Percentiles rank a stretch among this genome's conserved stretches.
phyloP scores from a whole-genome alignment of 2,113 vertebrate species.

The Sceloporus undulatus region DNA sequence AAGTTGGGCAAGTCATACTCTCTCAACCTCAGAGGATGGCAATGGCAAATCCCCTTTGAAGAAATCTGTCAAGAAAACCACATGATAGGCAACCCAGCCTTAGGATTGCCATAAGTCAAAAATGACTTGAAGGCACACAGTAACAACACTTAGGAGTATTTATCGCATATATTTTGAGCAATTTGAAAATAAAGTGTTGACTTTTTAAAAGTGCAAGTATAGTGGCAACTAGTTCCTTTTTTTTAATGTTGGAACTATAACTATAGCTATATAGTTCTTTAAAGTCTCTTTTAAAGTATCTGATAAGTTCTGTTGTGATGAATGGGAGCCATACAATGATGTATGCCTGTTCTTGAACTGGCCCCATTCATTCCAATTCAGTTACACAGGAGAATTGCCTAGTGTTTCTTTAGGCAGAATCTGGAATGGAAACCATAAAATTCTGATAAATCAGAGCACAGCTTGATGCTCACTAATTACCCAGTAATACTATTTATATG shows the following conservation, averaged over 20 bases:
- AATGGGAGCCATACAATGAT: background rate
- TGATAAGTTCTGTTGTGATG: background rate
- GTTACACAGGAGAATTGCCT: background rate
- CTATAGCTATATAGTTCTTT: too few relatives aligned
- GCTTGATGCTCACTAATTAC: slow-evolving; percentile 75
- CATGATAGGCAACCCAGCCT: too few relatives aligned
- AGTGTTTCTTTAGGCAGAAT: background rate
- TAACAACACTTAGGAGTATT: background rate
- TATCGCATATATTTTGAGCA: background rate
- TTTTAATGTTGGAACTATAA: too few relatives aligned
- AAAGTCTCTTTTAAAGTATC: too few relatives aligned
- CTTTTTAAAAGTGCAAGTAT: background rate
- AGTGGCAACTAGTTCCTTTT: background rate
- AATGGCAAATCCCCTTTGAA: too few relatives aligned
- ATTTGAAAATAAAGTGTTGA: background rate
- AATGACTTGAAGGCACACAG: too few relatives aligned
- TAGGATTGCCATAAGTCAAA: too few relatives aligned
- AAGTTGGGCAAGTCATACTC: too few relatives aligned
- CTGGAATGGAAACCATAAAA: slow-evolving; percentile 14
- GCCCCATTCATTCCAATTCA: background rate
- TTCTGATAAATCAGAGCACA: slow-evolving; percentile 61
- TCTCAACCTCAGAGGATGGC: too few relatives aligned
- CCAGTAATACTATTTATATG: slow-evolving; percentile 67
- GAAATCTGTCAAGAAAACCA: too few relatives aligned
- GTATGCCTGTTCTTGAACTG: background rate